phyloP scores from a whole-genome alignment of 2,888 invertebrate species.

The Idaea aversata region DNA sequence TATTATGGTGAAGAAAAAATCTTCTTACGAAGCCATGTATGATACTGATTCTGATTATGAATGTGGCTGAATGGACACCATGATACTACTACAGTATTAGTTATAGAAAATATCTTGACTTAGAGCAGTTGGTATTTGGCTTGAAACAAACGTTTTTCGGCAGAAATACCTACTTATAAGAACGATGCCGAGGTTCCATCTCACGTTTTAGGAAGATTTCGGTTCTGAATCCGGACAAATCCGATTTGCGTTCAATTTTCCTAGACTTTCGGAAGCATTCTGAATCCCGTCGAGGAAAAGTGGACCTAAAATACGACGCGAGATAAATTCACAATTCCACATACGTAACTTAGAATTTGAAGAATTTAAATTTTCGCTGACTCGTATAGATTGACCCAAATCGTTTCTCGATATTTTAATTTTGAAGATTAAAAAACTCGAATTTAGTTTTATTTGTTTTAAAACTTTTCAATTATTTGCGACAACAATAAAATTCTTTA shows the following conservation, averaged over 20 bases:
- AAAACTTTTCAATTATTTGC: slow-evolving; percentile 13
- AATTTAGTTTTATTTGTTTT: slow-evolving; percentile 18
- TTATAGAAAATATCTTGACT: neutral
- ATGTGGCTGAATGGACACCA: neutral
- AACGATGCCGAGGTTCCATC: slow-evolving; percentile 49
- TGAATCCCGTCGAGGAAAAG: slow-evolving; percentile 55
- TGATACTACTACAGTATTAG: slow-evolving; percentile 5
- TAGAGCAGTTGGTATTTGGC: neutral
- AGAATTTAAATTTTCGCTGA: slow-evolving; percentile 60
- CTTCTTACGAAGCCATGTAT: too few species aligned
- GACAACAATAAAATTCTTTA: slow-evolving; percentile 29
- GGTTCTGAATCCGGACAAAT: slow-evolving; percentile 61
- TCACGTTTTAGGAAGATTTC: slow-evolving; percentile 52
- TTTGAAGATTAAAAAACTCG: slow-evolving; percentile 25
- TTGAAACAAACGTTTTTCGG: slow-evolving; percentile 9
- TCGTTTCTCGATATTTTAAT: slow-evolving; percentile 35
- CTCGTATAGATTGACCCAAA: slow-evolving; percentile 52
- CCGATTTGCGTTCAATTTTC: slow-evolving; percentile 77
- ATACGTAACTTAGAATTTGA: slow-evolving; percentile 57
- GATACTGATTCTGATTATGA: too few species aligned
- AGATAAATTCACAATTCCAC: slow-evolving; percentile 54
- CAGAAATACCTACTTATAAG: slow-evolving; percentile 23
- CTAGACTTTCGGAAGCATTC: slow-evolving; percentile 64
- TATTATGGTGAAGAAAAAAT: too few species aligned
- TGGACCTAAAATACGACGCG: slow-evolving; percentile 56